phyloP scores from a whole-genome alignment of 2,797 vertebrate species.

The Pristis pectinata region DNA sequence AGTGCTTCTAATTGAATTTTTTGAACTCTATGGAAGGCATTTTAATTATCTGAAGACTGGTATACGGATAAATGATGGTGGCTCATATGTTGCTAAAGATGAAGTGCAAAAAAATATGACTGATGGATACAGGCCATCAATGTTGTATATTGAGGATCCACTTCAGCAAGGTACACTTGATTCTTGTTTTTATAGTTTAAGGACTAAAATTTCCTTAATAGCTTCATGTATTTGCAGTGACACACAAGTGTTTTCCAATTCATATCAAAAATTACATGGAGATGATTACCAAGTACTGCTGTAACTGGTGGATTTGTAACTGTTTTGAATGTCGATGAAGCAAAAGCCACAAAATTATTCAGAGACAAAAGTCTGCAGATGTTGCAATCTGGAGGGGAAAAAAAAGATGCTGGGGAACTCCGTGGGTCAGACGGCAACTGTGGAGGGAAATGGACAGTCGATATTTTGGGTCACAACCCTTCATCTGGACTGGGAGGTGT shows the following conservation, averaged over 20 bases:
- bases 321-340: neutral
- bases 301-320: neutral
- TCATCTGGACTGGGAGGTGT: too few species aligned
- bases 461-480: too few species aligned
- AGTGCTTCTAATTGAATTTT: slow-evolving; percentile 97
- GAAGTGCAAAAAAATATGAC: slow-evolving; percentile 94
- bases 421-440: too few species aligned
- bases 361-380: too few species aligned
- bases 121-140: slow-evolving; percentile 91
- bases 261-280: neutral
- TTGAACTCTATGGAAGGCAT: slow-evolving; percentile 92
- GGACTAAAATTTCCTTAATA: neutral
- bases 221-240: neutral
- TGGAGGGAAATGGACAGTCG: too few species aligned
- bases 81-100: slow-evolving; percentile 94
- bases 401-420: too few species aligned
- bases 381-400: too few species aligned
- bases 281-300: neutral
- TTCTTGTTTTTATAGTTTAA: neutral
- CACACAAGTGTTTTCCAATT: neutral
- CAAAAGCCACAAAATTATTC: neutral
- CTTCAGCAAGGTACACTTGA: slow-evolving; percentile 78
- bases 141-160: slow-evolving; percentile 96
- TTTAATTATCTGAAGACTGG: slow-evolving; percentile 99
- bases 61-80: slow-evolving; percentile 95